Evolutionary conservation across 2,888 invertebrate genomes (phyloP), one percentile per base, ranked within the genome.

Genomic region (Pristionchus entomophagus): DNA sequence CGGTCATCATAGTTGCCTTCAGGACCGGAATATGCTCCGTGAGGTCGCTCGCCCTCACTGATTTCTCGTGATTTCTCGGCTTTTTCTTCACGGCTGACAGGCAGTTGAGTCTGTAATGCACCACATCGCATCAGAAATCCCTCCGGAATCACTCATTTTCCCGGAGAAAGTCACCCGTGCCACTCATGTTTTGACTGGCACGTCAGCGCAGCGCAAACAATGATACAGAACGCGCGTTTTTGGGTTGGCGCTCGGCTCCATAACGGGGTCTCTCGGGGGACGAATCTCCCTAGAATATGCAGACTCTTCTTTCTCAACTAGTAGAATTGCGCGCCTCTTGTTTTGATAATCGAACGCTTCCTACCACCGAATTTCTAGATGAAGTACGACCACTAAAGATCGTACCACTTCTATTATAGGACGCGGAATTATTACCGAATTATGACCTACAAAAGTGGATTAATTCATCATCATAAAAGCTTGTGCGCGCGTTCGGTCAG

Each of bases 261-360:
- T 35, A 65, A 65, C 22, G 14, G 8, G 5, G 35, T 45, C 65
- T 65, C 65, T 35, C 32, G 14, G 17, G 65, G 65, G 65, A 65
- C 62, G 32, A 14, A 32, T 65, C 12, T 65, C 29, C n/a, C n/a
- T n/a, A n/a, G n/a, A n/a, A 32, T 65, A 35, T 4, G 65, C 65
- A 35, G 35, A 17, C 32, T 35, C 14, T 17, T 35, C 22, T 35
- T 35, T 19, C 26, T 5, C 35, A 65, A 19, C 17, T 35, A 65
- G 26, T 65, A 38, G 22, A 29, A 65, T 65, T 65, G 38, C 65
- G 45, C 45, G 35, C 19, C 35, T 35, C 65, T 65, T 65, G 65
- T 65, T 65, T 65, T 65, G 35, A 65, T 35, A 65, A 65, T 65
- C 65, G 65, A 35, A n/a, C n/a, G 65, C 65, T 19, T 65, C 35